Conservation (phyloP, 92 coral and sea anemone genomes). For the Phenganax subtilis region DNA sequence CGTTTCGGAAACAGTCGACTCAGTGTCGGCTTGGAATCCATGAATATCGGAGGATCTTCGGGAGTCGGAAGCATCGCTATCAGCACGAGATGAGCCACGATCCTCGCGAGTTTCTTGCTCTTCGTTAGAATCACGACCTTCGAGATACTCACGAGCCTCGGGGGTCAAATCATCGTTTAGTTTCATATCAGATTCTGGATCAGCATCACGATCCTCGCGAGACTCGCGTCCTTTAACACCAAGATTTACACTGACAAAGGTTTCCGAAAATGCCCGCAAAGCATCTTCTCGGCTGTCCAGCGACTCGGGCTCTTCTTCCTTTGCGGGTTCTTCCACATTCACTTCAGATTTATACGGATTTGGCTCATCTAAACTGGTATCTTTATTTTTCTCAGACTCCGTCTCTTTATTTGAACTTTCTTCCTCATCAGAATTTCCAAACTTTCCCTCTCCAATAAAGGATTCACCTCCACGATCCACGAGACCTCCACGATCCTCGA, state of each 20-base stretch:
- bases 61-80: neutral
- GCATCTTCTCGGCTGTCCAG: conserved; percentile 14
- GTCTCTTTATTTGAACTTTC: neutral
- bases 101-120: neutral
- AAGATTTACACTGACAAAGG: conserved; percentile 14
- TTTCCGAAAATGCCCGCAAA: conserved; percentile 33
- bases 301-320: conserved; percentile 14
- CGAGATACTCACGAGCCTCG: neutral
- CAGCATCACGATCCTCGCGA: neutral
- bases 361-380: neutral
- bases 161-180: neutral
- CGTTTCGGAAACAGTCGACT: conserved; percentile 30
- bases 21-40: conserved; percentile 24
- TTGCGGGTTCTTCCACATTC: conserved; percentile 2
- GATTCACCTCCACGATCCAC: no score
- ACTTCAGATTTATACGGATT: neutral
- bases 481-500: no score
- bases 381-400: neutral
- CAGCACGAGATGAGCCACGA: neutral
- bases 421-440: neutral
- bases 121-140: neutral
- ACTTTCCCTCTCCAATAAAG: neutral
- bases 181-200: neutral
- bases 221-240: conserved; percentile 1
- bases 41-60: conserved; percentile 35